Conservation (phyloP, 2,113 vertebrate species). For the Erinaceus europaeus region DNA sequence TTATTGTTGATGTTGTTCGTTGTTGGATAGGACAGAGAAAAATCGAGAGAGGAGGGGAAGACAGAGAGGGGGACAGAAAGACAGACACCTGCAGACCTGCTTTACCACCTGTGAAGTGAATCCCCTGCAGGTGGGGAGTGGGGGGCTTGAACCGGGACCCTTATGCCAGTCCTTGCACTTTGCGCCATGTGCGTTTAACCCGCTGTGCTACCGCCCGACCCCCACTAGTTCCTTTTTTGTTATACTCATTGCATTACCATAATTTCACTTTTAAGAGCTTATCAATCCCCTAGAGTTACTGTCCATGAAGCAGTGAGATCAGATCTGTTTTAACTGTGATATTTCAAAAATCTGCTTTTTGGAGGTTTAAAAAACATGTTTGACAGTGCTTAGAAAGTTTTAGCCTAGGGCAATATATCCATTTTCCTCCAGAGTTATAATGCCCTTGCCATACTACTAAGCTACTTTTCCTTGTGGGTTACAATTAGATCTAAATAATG, state of each 20-base stretch:
- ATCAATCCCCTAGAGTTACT: background rate
- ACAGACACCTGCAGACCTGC: too few species aligned
- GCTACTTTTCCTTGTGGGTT: background rate
- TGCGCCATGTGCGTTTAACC: background rate
- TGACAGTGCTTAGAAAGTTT: background rate
- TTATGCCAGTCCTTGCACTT: too few species aligned
- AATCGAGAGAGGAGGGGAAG: too few species aligned
- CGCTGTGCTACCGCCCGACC: background rate
- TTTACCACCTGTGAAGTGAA: too few species aligned
- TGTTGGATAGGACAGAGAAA: too few species aligned
- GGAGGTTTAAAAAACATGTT: background rate
- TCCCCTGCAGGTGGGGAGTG: too few species aligned
- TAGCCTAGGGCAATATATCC: background rate
- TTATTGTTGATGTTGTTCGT: too few species aligned
- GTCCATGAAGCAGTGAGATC: background rate
- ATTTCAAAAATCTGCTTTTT: conserved; percentile 20
- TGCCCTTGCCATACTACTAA: background rate
- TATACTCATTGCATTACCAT: conserved; percentile 11
- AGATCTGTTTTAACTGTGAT: background rate
- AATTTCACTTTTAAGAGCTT: conserved; percentile 31
- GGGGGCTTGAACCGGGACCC: too few species aligned
- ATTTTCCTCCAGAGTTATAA: background rate
- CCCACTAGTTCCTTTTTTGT: background rate
- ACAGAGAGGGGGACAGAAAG: too few species aligned
- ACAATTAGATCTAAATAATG: background rate